phyloP scores from a whole-genome alignment of 2,113 vertebrate genomes.

The Sialia sialis region DNA sequence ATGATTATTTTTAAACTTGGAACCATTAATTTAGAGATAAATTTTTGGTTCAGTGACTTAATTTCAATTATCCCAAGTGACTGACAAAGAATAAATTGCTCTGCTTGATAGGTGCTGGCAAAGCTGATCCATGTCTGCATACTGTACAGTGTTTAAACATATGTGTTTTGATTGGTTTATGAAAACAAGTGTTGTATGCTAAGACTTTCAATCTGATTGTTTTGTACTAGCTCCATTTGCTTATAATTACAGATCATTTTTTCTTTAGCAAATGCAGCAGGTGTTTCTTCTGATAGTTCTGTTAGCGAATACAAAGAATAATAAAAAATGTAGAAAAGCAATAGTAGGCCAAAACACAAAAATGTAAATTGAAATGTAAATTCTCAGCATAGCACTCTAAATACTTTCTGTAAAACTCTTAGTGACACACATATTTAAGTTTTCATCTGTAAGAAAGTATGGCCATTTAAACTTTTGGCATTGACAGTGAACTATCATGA shows the following conservation, averaged over 20 bases:
- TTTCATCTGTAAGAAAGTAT: neutral
- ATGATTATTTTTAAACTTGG: neutral
- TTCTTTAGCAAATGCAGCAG: conserved; percentile 11
- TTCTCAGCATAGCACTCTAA: neutral
- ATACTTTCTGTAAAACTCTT: neutral
- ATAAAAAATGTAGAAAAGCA: neutral
- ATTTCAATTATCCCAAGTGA: neutral
- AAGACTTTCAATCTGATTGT: conserved; percentile 24
- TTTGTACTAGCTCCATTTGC: conserved; percentile 10
- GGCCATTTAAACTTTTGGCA: neutral
- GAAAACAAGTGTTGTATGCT: conserved; percentile 15
- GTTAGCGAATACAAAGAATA: neutral
- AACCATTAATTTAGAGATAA: neutral
- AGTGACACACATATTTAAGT: neutral
- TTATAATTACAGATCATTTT: neutral
- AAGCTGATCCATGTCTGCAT: neutral
- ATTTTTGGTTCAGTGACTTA: neutral
- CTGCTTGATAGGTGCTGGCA: neutral
- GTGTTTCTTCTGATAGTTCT: conserved; percentile 40
- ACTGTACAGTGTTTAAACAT: neutral
- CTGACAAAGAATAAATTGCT: neutral
- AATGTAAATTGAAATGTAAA: neutral
- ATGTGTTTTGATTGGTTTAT: conserved; percentile 21
- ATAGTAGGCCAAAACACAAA: neutral
- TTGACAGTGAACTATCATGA: neutral